phyloP scores from a whole-genome alignment of 1,140 invertebrate species.

The Drosophila bocqueti region DNA sequence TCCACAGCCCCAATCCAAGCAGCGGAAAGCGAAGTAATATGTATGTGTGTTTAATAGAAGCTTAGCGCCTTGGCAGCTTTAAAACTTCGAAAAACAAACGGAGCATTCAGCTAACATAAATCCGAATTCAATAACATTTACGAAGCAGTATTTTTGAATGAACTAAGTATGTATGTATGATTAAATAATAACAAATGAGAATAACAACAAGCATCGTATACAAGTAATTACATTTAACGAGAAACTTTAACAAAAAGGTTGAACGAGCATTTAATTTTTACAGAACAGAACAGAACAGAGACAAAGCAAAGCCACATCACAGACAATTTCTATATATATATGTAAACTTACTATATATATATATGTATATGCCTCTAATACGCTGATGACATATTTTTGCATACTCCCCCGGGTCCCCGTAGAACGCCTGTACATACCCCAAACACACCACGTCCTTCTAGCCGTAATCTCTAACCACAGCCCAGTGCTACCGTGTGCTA shows the following conservation, averaged over 20 bases:
- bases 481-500: constrained; percentile 26
- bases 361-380: constrained; percentile 16
- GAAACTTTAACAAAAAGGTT: constrained; percentile 63
- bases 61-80: constrained; percentile 54
- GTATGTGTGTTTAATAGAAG: constrained; percentile 22
- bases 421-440: constrained; percentile 18
- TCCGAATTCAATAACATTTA: constrained; percentile 60
- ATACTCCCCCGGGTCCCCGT: constrained; percentile 25
- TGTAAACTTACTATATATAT: constrained; percentile 11
- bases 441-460: constrained; percentile 24
- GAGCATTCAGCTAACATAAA: constrained; percentile 53
- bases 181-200: constrained; percentile 3
- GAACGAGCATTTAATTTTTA: constrained; percentile 74
- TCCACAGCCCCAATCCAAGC: not conserved
- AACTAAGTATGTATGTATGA: constrained; percentile 29
- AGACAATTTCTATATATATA: constrained; percentile 41
- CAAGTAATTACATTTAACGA: constrained; percentile 37
- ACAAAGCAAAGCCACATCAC: constrained; percentile 16
- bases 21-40: constrained; percentile 7
- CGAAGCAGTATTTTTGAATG: constrained; percentile 73
- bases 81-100: constrained; percentile 26
- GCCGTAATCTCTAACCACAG: constrained; percentile 22
- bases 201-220: constrained; percentile 42
- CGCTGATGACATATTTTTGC: constrained; percentile 56
- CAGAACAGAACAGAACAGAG: constrained; percentile 12